phyloP scores from a whole-genome alignment of 2,113 vertebrate species.

The Cyprinodon tularosa region DNA sequence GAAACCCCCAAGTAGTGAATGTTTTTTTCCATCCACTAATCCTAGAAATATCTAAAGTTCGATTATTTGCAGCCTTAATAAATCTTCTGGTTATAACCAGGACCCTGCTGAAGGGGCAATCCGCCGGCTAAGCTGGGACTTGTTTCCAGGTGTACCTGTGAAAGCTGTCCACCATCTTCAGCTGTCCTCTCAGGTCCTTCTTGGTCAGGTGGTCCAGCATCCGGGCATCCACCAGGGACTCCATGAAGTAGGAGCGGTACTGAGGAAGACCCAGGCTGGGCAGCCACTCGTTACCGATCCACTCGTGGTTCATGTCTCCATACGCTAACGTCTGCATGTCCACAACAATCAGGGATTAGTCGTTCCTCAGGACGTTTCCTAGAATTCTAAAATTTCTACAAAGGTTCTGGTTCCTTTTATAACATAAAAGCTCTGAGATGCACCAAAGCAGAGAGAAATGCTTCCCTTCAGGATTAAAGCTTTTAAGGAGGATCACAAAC shows the following conservation, averaged over 20 bases:
- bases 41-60: too few relatives aligned
- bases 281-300: constrained; percentile 98
- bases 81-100: too few relatives aligned
- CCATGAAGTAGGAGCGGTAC: constrained; percentile 99
- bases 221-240: constrained; percentile 97
- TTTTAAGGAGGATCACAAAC: too few relatives aligned
- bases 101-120: too few relatives aligned
- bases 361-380: background rate
- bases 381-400: background rate
- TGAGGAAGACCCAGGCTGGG: constrained; percentile 94
- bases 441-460: background rate
- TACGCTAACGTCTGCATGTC: constrained; percentile 88
- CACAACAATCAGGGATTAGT: constrained; percentile 1
- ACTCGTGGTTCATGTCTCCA: constrained; percentile 99
- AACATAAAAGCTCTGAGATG: background rate
- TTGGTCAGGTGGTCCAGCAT: constrained; percentile 99
- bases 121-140: too few relatives aligned
- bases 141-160: constrained; percentile 82
- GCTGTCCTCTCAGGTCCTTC: constrained; percentile 94
- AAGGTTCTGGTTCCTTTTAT: background rate
- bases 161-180: constrained; percentile 99
- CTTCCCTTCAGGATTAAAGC: too few relatives aligned
- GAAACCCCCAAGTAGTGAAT: too few relatives aligned
- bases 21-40: too few relatives aligned
- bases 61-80: too few relatives aligned